These are phyloP conservation scores for Gonocerus acuteangulatus DNA, from an alignment of 2,888 invertebrate genomes.

Conservation along the genomic window DNA sequence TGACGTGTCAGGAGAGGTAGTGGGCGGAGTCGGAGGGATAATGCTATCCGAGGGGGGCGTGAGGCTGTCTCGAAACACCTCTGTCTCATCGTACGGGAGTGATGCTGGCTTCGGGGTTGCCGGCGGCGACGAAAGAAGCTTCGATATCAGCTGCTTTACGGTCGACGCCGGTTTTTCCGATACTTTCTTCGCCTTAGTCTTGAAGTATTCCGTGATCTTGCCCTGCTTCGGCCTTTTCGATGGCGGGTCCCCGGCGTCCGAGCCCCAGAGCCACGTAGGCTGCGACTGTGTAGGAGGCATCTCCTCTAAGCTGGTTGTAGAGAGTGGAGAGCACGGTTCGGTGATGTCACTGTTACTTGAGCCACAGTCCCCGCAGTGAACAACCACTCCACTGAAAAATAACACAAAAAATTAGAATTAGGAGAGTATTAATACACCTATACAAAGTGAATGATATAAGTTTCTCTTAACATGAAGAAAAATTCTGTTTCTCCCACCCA, in stretches of 20 bases:
- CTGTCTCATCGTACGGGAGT: too few relatives aligned
- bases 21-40: constrained; percentile 36
- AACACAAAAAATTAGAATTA: too few relatives aligned
- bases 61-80: too few relatives aligned
- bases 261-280: constrained; percentile 32
- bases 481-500: too few relatives aligned
- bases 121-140: constrained; percentile 4
- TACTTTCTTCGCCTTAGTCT: constrained; percentile 62
- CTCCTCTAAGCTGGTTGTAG: constrained; percentile 47
- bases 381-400: constrained; percentile 72
- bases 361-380: constrained; percentile 59
- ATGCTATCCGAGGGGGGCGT: too few relatives aligned
- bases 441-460: too few relatives aligned
- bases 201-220: constrained; percentile 75
- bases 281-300: constrained; percentile 37
- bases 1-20: constrained; percentile 33
- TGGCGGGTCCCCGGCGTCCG: constrained; percentile 28
- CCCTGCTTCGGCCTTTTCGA: constrained; percentile 31
- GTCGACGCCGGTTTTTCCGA: constrained; percentile 7
- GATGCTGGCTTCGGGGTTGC: constrained; percentile 34
- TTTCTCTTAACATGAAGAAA: too few relatives aligned
- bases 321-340: constrained; percentile 78
- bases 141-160: constrained; percentile 16
- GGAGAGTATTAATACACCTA: too few relatives aligned
- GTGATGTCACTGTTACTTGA: constrained; percentile 74